A percentile compares a stretch with the other conserved stretches of the same genome.
These are phyloP conservation scores for Oedothorax gibbosus DNA, from an alignment of 1,140 invertebrate species.

Conservation along the genomic window DNA sequence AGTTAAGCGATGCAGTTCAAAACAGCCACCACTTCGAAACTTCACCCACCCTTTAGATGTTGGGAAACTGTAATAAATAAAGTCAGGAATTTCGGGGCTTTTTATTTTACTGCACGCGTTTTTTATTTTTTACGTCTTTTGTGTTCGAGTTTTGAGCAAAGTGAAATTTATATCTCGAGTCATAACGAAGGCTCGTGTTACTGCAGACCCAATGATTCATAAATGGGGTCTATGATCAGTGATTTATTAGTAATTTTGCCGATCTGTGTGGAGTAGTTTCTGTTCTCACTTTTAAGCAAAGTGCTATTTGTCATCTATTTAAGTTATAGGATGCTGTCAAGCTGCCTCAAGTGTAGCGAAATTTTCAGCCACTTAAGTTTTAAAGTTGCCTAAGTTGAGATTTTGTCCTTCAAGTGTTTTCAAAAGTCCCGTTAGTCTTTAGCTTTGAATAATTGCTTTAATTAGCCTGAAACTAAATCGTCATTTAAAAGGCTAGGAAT, in stretches of 20 bases:
- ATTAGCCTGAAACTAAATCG: too few relatives aligned
- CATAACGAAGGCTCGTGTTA: slow-evolving; percentile 17
- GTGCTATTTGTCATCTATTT: background rate
- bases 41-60: too few relatives aligned
- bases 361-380: too few relatives aligned
- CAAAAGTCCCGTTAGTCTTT: too few relatives aligned
- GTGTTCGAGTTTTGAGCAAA: background rate
- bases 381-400: too few relatives aligned
- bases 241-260: slow-evolving; percentile 33
- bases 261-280: background rate
- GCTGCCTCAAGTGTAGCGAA: too few relatives aligned
- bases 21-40: slow-evolving; percentile 1
- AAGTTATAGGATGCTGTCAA: background rate
- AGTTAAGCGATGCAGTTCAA: slow-evolving; percentile 29
- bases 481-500: too few relatives aligned
- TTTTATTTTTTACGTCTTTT: background rate
- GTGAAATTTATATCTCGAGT: slow-evolving; percentile 34
- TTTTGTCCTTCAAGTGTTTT: too few relatives aligned
- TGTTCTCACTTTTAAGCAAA: background rate
- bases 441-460: too few relatives aligned
- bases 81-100: background rate
- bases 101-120: background rate
- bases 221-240: slow-evolving; percentile 13
- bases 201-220: slow-evolving; percentile 1
- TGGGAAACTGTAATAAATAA: background rate